Evolutionary conservation across 2,113 vertebrate species (phyloP), one percentile per base, ranked within the genome.

Genomic region (Mellivora capensis): DNA sequence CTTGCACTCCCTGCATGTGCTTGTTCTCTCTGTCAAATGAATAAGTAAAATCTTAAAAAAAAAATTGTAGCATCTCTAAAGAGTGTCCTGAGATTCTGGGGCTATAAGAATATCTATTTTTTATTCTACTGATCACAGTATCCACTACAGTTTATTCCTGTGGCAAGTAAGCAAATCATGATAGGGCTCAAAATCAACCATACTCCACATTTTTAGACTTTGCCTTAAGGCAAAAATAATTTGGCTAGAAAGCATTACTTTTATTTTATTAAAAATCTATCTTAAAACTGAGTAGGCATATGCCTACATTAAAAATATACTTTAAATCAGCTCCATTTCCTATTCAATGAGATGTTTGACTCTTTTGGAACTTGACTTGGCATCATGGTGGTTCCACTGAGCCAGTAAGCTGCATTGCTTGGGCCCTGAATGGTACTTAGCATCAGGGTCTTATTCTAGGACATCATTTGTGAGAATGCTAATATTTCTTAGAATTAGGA

Each of bases 271-370:
- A 54, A 79, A 90, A 83, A n/a, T 77, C 54, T 94, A 44, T 47
- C 85, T 91, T 94, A 84, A 95, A 52, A 94, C 72, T 23, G 10
- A 52, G 29, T 42, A 57, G 87, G 57, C 52, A 93, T 89, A 91
- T 0, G n/a, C n/a, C n/a, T n/a, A 3, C 90, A 42, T 92, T 17
- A 97, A 98, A 96, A n/a, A 37, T 87, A 94, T 64, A 85, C 74
- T 29, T 97, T 93, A 88, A 57, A 79, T 91, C 84, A 31, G 59
- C 94, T 93, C 37, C 54, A 44, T 96, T 97, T 98, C 34, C 91
- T 90, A 27, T 4, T 44, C 76, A n/a, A 85, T 49, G 86, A 87
- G 18, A 80, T 2, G 49, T 93, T 67, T 52, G 77, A n/a, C 25
- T 96, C 8, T 86, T 0, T 92, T 96, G 6, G 0, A 64, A n/a